Evolutionary conservation across 2,888 invertebrate species (phyloP).

Genomic region (Ectemnius cavifrons): DNA sequence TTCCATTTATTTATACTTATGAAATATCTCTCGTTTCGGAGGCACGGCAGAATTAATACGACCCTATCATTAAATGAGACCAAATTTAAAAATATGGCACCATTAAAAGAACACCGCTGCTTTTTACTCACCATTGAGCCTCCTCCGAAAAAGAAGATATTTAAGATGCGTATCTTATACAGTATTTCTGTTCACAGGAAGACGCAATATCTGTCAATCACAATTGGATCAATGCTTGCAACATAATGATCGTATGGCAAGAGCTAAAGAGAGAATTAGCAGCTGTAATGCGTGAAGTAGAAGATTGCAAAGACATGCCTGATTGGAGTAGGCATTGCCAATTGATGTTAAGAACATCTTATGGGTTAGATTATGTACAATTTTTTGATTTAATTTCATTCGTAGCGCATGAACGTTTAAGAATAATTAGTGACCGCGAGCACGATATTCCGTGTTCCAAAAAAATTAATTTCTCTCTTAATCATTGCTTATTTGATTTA

Average conservation of each 20-base stretch:
- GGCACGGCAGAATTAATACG: no score
- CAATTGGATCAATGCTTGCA: slow-evolving; percentile 97
- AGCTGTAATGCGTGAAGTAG: slow-evolving; percentile 88
- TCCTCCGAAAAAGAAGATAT: no score
- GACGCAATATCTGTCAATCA: slow-evolving; percentile 98
- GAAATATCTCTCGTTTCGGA: no score
- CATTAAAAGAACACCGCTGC: no score
- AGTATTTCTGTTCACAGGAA: slow-evolving; percentile 78
- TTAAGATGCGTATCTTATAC: no score
- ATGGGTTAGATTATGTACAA: slow-evolving; percentile 87
- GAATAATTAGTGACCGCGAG: slow-evolving; percentile 75
- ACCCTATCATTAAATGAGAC: no score
- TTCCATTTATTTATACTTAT: no score
- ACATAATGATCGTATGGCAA: slow-evolving; percentile 86
- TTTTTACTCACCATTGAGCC: no score
- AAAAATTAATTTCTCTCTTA: slow-evolving; percentile 76
- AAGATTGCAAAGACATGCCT: slow-evolving; percentile 87
- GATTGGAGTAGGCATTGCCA: slow-evolving; percentile 90
- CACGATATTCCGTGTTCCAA: slow-evolving; percentile 71
- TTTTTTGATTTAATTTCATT: slow-evolving; percentile 84
- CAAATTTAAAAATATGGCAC: no score
- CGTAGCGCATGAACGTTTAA: slow-evolving; percentile 82
- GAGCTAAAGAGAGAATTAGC: slow-evolving; percentile 83
- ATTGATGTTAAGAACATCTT: slow-evolving; percentile 86
- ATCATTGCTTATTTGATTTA: slow-evolving; percentile 79